These are phyloP conservation scores for Mormyrus iriodes DNA, from an alignment of 2,113 vertebrate species.

Conservation along the genomic window DNA sequence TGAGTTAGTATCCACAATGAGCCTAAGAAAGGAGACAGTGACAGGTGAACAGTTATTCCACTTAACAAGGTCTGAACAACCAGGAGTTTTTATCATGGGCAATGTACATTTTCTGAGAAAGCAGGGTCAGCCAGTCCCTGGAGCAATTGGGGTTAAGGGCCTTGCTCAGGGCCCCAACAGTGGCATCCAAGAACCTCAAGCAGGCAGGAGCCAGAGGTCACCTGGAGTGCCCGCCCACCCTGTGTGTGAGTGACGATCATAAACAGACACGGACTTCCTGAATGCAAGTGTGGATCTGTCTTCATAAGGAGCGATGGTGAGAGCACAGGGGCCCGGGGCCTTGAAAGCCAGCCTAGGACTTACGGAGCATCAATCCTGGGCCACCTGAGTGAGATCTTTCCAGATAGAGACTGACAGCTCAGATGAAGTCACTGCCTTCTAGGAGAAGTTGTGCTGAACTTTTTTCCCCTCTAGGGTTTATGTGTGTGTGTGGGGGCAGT, in stretches of 20 bases:
- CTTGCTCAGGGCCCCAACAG: neutral
- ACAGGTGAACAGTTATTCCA: neutral
- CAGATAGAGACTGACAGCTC: neutral
- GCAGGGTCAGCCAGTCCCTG: neutral
- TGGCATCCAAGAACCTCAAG: neutral
- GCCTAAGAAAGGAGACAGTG: neutral
- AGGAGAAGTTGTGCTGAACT: neutral
- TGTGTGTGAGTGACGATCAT: neutral
- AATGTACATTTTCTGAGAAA: neutral
- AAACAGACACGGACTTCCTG: neutral
- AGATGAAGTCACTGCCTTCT: conserved; percentile 1
- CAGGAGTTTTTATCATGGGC: neutral
- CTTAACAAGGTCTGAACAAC: neutral
- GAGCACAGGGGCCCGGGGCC: neutral
- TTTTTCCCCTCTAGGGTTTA: neutral
- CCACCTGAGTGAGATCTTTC: neutral
- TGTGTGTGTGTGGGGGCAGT: neutral
- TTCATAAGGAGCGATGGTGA: neutral
- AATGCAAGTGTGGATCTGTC: neutral
- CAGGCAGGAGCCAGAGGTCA: neutral
- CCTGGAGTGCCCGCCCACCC: neutral
- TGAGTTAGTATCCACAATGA: neutral
- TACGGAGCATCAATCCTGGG: neutral
- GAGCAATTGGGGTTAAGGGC: neutral
- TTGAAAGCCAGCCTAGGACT: neutral